These are phyloP conservation scores for Littorina saxatilis DNA, from an alignment of 1,140 invertebrate species.

Conservation along the genomic window DNA sequence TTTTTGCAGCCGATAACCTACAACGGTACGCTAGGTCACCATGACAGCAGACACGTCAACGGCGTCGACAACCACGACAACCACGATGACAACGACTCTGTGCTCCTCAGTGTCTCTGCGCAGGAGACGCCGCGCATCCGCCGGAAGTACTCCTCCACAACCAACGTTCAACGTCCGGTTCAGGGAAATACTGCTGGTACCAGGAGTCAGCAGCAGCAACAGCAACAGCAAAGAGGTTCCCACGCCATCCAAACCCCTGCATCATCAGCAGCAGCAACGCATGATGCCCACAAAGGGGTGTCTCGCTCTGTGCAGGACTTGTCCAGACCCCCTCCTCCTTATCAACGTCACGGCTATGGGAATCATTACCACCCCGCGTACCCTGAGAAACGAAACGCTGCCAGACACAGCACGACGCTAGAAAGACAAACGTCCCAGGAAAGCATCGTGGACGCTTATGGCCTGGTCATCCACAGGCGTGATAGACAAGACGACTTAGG, in stretches of 20 bases:
- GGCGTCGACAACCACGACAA: background rate
- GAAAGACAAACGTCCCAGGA: background rate
- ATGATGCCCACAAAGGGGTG: background rate
- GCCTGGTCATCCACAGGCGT: constrained; percentile 19
- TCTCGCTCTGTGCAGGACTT: background rate
- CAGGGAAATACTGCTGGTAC: no score
- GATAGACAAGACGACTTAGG: background rate
- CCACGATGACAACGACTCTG: constrained; percentile 26
- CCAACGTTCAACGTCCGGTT: no score
- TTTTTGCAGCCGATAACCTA: no score
- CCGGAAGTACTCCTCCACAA: constrained; percentile 19
- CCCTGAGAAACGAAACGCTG: background rate
- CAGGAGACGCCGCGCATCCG: constrained; percentile 17
- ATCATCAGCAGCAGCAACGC: background rate
- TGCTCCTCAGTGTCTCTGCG: constrained; percentile 24
- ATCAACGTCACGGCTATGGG: background rate
- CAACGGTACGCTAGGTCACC: background rate
- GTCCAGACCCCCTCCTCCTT: background rate
- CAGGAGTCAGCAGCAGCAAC: no score
- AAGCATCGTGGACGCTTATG: constrained; percentile 28
- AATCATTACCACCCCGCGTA: background rate
- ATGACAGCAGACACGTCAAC: background rate
- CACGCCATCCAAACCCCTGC: background rate
- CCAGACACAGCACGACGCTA: no score
- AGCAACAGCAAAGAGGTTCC: no score